These are phyloP conservation scores for Macrosteles quadrilineatus DNA, from an alignment of 1,140 invertebrate species.

Conservation along the genomic window DNA sequence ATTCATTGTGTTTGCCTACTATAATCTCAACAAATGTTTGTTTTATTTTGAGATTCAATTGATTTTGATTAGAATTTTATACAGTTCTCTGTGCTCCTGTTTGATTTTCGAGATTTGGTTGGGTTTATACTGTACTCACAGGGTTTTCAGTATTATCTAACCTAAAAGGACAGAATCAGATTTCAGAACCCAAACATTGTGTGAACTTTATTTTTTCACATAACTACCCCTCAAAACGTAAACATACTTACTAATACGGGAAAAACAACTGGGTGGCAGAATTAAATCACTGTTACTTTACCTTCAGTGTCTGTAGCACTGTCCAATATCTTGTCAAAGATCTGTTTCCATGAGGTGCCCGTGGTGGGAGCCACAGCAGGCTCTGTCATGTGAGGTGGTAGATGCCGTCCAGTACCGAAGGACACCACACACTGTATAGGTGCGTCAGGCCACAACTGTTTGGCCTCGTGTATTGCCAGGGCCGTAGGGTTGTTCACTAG, in stretches of 20 bases:
- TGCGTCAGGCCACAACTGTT: constrained; percentile 79
- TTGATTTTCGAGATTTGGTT: too few relatives aligned
- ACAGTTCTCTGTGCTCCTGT: too few relatives aligned
- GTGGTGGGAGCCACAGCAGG: constrained; percentile 45
- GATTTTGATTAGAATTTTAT: too few relatives aligned
- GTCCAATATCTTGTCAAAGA: constrained; percentile 82
- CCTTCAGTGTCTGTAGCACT: constrained; percentile 90
- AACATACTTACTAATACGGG: too few relatives aligned
- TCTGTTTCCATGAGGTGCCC: constrained; percentile 71
- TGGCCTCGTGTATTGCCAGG: constrained; percentile 86
- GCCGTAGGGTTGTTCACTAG: constrained; percentile 90
- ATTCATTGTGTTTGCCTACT: too few relatives aligned
- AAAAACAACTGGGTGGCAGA: constrained; percentile 34
- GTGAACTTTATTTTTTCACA: not conserved
- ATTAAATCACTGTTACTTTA: constrained; percentile 48
- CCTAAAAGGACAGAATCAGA: not conserved
- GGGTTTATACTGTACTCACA: too few relatives aligned
- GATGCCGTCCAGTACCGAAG: constrained; percentile 75
- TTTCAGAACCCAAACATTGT: not conserved
- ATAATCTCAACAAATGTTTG: too few relatives aligned
- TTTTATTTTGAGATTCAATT: too few relatives aligned
- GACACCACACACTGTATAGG: constrained; percentile 84
- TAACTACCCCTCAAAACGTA: too few relatives aligned
- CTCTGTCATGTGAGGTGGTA: constrained; percentile 46
- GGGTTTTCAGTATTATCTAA: too few relatives aligned